Base-by-base conservation (phyloP, 2,888 invertebrate genomes). In the Pseudococcus longispinus region DNA sequence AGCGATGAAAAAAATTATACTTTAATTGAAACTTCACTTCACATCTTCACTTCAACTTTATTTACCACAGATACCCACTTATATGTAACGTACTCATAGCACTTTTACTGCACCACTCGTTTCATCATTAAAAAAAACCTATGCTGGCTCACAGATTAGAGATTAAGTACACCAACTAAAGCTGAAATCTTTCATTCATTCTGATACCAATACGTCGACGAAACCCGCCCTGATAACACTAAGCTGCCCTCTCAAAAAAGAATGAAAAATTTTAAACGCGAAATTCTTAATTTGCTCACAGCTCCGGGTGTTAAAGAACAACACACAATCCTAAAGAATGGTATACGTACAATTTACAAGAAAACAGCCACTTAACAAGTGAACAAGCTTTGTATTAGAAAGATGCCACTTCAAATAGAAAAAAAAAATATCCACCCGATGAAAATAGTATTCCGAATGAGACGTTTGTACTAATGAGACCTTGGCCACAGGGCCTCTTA, bases 401-500 rank as follows among this genome's bases (percentile, higher is more conserved):
- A 80, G 77, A 80, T 80, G 37, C 20, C 42, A 80, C 77, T 80
- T 80, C 77, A 80, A 80, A 80, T 80, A 80, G 20, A 42, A 80
- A 70, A 77, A 85, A 74, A 85, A 44, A 55, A 83, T 18, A 70
- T 37, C 32, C 26, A 86, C 77, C 55, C 77, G 77, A 86, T 86
- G 86, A 51, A 86, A 86, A 44, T 65, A 46, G 70, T 65, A 74
- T 85, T 86, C 37, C 55, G 86, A 86, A 86, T 86, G 86, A 86
- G 86, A 86, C 77, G 46, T 86, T 86, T 77, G 74, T 86, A 86
- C 86, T 86, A 86, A 86, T 86, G 86, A 86, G 86, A 80, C 77
- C 74, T 86, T 86, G 86, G 86, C 86, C 86, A 86, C 86, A 86
- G 86, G 86, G 86, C 86, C 77, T 86, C 86, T 86, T 86, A 55